Evolutionary conservation across 2,797 vertebrate genomes (phyloP).

Genomic region (Morelia viridis): DNA sequence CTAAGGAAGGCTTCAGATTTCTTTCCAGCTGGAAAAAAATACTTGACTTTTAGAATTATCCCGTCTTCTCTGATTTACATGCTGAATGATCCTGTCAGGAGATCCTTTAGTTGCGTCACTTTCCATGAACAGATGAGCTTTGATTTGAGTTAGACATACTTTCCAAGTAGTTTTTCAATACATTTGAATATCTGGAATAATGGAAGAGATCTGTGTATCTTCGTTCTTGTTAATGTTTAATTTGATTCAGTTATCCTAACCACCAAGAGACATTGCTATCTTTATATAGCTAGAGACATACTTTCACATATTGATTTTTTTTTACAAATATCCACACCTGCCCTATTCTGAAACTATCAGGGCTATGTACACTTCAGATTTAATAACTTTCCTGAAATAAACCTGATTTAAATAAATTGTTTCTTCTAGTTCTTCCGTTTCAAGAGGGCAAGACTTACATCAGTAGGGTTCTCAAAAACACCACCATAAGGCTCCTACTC

Average conservation of each 20-base stretch:
- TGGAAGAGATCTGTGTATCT: conserved; percentile 30
- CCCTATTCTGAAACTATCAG: neutral
- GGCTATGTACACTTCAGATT: conserved; percentile 18
- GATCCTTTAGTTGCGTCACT: conserved; percentile 53
- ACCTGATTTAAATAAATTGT: conserved; percentile 10
- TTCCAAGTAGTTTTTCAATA: neutral
- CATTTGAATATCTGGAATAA: conserved; percentile 31
- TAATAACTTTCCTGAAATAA: conserved; percentile 18
- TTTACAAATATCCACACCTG: neutral
- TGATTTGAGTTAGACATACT: neutral
- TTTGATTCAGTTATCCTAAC: conserved; percentile 46
- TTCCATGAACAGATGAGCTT: conserved; percentile 42
- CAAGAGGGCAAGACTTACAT: conserved; percentile 10
- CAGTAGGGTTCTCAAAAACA: conserved; percentile 42
- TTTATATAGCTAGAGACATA: conserved; percentile 4
- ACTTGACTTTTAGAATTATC: conserved; percentile 32
- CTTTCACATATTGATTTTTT: conserved; percentile 1
- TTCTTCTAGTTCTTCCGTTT: neutral
- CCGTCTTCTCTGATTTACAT: conserved; percentile 29
- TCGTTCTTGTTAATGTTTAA: conserved; percentile 28
- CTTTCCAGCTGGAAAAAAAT: neutral
- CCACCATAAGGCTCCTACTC: neutral
- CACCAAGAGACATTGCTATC: conserved; percentile 4
- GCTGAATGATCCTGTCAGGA: conserved; percentile 50
- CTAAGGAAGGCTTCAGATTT: conserved; percentile 43